A percentile compares a stretch with the other conserved stretches of the same genome.
phyloP scores from a whole-genome alignment of 2,113 vertebrate species.

The Chamaea fasciata region DNA sequence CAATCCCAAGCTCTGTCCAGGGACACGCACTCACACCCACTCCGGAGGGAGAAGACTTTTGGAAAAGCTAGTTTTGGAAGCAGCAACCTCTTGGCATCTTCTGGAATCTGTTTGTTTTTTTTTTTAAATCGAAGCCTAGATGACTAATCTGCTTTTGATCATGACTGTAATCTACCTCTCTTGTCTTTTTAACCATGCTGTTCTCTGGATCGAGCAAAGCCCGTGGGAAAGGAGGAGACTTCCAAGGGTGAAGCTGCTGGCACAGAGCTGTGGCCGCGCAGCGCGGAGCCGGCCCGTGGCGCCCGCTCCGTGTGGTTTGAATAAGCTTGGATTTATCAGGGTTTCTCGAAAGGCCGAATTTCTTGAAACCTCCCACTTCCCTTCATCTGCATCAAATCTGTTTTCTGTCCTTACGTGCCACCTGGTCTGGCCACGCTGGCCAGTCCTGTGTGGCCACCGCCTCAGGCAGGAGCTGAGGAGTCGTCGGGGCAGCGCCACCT shows the following conservation, averaged over 20 bases:
- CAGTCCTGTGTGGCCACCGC: not conserved
- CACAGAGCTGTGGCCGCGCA: conserved; percentile 50
- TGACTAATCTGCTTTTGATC: conserved; percentile 80
- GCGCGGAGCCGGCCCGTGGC: not conserved
- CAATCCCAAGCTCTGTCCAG: conserved; percentile 63
- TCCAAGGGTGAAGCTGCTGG: conserved; percentile 36
- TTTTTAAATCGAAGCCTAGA: conserved; percentile 70
- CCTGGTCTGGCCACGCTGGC: conserved; percentile 9
- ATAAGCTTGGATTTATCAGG: conserved; percentile 82
- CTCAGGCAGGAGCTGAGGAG: not conserved
- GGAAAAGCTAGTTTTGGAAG: conserved; percentile 55
- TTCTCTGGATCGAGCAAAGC: conserved; percentile 75
- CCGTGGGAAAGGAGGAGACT: conserved; percentile 14
- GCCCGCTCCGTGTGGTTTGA: conserved; percentile 70
- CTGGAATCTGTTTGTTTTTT: conserved; percentile 67
- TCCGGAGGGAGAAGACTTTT: conserved; percentile 36
- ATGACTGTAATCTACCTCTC: conserved; percentile 95
- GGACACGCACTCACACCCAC: conserved; percentile 33
- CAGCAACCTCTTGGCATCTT: conserved; percentile 69
- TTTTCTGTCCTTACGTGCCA: conserved; percentile 10
- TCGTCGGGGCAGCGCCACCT: not conserved
- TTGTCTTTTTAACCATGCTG: conserved; percentile 81
- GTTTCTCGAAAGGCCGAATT: conserved; percentile 53
- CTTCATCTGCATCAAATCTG: conserved; percentile 31
- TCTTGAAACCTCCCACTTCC: conserved; percentile 28